These are phyloP conservation scores for Bos taurus DNA, from an alignment of 2,113 vertebrate species.

Conservation along the genomic window DNA sequence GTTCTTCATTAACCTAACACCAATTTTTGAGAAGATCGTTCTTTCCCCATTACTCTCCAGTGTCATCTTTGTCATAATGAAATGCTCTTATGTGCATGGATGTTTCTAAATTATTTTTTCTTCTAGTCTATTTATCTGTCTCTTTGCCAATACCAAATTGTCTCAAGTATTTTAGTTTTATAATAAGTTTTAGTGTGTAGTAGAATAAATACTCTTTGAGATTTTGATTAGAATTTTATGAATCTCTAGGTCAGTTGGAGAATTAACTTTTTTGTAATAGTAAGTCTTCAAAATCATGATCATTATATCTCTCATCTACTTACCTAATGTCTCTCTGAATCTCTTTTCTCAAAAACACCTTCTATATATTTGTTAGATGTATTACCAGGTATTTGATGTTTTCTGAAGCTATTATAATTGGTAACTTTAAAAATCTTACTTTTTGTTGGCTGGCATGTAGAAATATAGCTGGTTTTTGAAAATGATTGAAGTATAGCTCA, in stretches of 20 bases:
- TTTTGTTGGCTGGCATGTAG: neutral
- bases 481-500: neutral
- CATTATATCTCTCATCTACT: neutral
- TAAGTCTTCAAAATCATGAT: neutral
- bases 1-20: neutral
- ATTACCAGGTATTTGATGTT: neutral
- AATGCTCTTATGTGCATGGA: neutral
- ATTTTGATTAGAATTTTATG: neutral
- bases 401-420: neutral
- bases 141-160: neutral
- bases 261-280: neutral
- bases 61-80: neutral
- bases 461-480: neutral
- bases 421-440: neutral
- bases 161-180: neutral
- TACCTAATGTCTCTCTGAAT: neutral
- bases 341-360: neutral
- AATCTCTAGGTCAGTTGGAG: neutral
- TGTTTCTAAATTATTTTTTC: neutral
- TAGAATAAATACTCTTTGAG: neutral
- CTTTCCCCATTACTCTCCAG: neutral
- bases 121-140: neutral
- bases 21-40: neutral
- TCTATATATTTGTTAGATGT: neutral
- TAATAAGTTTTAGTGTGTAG: neutral